A percentile compares a stretch with the other conserved stretches of the same genome.
These are phyloP conservation scores for Muntiacus muntjak DNA, from an alignment of 2,113 vertebrate species.

Conservation along the genomic window DNA sequence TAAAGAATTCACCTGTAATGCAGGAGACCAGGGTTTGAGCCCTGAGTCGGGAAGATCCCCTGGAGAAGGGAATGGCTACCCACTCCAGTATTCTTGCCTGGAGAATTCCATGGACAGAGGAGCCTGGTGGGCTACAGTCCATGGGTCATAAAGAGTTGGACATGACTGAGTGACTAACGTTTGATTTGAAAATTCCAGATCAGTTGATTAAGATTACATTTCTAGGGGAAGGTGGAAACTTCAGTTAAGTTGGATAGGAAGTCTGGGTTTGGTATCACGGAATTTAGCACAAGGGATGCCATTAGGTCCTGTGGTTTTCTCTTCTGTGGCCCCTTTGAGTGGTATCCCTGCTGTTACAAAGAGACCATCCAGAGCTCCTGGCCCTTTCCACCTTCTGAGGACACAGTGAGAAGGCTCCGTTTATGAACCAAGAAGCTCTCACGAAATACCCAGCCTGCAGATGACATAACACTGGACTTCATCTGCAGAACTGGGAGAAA, in stretches of 20 bases:
- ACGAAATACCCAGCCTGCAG: background rate
- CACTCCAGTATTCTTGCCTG: background rate
- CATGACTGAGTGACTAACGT: background rate
- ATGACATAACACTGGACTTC: background rate
- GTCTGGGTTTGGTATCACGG: background rate
- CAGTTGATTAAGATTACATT: background rate
- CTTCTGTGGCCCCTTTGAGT: background rate
- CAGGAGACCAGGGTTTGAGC: background rate
- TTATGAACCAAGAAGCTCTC: background rate
- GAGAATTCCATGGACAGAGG: background rate
- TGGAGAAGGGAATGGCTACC: background rate
- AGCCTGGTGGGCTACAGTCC: background rate
- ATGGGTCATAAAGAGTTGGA: background rate
- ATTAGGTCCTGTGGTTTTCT: background rate
- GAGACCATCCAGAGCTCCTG: background rate
- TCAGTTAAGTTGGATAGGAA: background rate
- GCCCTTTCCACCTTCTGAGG: background rate
- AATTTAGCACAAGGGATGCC: background rate
- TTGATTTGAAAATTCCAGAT: background rate
- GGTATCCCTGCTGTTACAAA: background rate
- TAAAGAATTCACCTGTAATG: background rate
- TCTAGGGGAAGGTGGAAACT: background rate
- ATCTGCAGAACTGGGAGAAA: background rate
- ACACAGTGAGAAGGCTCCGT: background rate
- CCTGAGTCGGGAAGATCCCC: background rate